A percentile compares a stretch with the other conserved stretches of the same genome.
Conservation (phyloP, 1,140 invertebrate genomes). For the Dinothrombium tinctorium region DNA sequence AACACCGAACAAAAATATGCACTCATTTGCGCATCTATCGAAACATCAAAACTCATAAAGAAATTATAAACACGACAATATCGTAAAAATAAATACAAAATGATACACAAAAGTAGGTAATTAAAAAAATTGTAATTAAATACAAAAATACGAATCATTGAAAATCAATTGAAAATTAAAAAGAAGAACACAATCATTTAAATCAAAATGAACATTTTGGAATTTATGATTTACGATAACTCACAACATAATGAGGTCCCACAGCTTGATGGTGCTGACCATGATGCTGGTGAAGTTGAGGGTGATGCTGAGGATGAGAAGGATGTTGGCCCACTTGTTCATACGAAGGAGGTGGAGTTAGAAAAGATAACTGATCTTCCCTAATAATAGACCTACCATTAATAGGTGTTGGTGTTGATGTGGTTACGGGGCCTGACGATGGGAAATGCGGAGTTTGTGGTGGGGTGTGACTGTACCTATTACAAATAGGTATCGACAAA, state of each 20-base stretch:
- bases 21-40: not conserved
- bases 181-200: not conserved
- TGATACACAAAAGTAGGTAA: not conserved
- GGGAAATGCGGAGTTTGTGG: slow-evolving; percentile 23
- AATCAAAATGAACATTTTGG: not conserved
- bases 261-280: slow-evolving; percentile 8
- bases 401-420: not conserved
- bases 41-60: not conserved
- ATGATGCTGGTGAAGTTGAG: slow-evolving; percentile 5
- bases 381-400: not conserved
- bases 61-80: not conserved
- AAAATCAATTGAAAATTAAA: not conserved
- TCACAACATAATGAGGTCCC: slow-evolving; percentile 7
- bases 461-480: slow-evolving; percentile 23
- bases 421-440: not conserved
- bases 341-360: slow-evolving; percentile 12
- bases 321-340: slow-evolving; percentile 9
- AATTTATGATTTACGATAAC: slow-evolving; percentile 3
- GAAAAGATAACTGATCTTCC: slow-evolving; percentile 11
- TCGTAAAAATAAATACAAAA: not conserved
- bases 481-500: slow-evolving; percentile 22
- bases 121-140: not conserved
- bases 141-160: not conserved
- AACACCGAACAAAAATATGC: not conserved
- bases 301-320: slow-evolving; percentile 4